A percentile compares a stretch with the other conserved stretches of the same genome.
phyloP scores from a whole-genome alignment of 2,888 invertebrate genomes.

The Drosophila lutescens region DNA sequence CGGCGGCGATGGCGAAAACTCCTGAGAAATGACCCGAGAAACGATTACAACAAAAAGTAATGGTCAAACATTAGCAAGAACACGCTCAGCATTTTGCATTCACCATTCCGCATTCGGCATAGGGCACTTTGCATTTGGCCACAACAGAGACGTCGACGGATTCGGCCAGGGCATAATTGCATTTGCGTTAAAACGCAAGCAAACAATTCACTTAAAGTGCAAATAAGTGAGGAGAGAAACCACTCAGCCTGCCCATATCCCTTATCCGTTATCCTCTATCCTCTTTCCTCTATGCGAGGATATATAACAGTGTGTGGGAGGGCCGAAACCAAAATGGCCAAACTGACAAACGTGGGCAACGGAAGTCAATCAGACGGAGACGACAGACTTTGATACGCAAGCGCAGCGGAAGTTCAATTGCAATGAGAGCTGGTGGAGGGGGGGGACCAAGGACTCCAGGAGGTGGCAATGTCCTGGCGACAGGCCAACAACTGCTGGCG shows the following conservation, averaged over 20 bases:
- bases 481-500: slow-evolving; percentile 66
- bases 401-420: slow-evolving; percentile 73
- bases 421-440: slow-evolving; percentile 55
- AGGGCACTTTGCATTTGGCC: slow-evolving; percentile 21
- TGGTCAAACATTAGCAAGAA: slow-evolving; percentile 61
- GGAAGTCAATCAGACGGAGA: slow-evolving; percentile 76
- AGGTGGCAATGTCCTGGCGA: slow-evolving; percentile 39
- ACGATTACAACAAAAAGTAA: slow-evolving; percentile 55
- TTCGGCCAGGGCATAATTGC: slow-evolving; percentile 71
- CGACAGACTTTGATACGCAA: slow-evolving; percentile 74
- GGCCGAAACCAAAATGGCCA: slow-evolving; percentile 76
- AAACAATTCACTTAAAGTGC: slow-evolving; percentile 80
- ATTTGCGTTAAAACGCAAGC: slow-evolving; percentile 79
- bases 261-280: not conserved
- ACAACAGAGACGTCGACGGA: slow-evolving; percentile 33
- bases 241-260: slow-evolving; percentile 30
- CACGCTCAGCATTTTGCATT: slow-evolving; percentile 49
- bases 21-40: slow-evolving; percentile 38
- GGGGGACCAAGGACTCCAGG: not conserved
- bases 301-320: slow-evolving; percentile 32
- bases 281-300: not conserved
- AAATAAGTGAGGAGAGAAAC: slow-evolving; percentile 64
- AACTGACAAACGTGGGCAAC: slow-evolving; percentile 77
- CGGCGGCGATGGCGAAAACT: slow-evolving; percentile 1
- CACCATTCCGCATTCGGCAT: slow-evolving; percentile 8